Evolutionary conservation across 2,888 invertebrate genomes (phyloP).

Genomic region (Philereme vetulata): DNA sequence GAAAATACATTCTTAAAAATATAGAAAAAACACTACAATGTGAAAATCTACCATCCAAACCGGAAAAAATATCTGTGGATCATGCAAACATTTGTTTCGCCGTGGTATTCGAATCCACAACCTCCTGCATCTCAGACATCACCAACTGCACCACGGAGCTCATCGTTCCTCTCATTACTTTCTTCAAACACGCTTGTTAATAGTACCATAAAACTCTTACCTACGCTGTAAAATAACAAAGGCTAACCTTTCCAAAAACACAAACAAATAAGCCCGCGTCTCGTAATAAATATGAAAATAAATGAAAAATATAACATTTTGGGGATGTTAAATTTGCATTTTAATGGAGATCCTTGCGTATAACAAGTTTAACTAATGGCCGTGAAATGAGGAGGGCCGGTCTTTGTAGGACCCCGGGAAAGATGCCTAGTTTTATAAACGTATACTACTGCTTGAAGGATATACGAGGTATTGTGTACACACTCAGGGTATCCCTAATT

Average conservation of each 20-base stretch:
- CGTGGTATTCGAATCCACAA: too few species aligned
- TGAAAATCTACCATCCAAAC: too few species aligned
- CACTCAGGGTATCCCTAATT: background rate
- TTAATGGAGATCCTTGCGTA: constrained; percentile 80
- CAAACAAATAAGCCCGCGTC: constrained; percentile 25
- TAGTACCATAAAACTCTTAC: too few species aligned
- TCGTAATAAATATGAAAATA: constrained; percentile 51
- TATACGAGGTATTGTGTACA: background rate
- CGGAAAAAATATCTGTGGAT: too few species aligned
- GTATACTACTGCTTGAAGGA: background rate
- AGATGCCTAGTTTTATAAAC: constrained; percentile 8
- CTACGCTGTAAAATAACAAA: constrained; percentile 1
- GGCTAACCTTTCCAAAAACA: constrained; percentile 3
- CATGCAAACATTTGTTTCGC: too few species aligned
- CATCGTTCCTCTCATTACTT: too few species aligned
- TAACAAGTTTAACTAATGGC: constrained; percentile 81
- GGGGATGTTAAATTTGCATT: constrained; percentile 80
- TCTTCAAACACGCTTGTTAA: too few species aligned
- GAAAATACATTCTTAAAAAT: too few species aligned
- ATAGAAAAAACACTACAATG: too few species aligned
- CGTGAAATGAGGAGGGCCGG: constrained; percentile 71
- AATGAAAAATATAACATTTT: constrained; percentile 74
- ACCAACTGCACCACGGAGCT: too few species aligned
- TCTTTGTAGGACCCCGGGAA: constrained; percentile 26
- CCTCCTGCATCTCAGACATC: too few species aligned